Base-by-base conservation (phyloP, 2,797 vertebrate species). In the Sparidentex hasta region DNA sequence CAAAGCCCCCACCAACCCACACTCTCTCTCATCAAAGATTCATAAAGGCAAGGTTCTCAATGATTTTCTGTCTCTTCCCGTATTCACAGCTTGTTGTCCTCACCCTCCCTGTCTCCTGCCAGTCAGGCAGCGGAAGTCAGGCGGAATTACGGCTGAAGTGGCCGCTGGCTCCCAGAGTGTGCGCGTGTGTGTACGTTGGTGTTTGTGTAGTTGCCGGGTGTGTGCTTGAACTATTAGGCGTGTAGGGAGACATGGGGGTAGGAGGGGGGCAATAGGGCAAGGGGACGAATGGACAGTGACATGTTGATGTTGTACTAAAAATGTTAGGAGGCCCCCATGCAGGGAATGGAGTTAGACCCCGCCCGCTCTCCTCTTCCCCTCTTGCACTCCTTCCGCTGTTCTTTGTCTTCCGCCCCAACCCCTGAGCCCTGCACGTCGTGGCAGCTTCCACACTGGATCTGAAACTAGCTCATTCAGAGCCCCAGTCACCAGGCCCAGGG, bases 11-110 rank as follows among this genome's bases (percentile, higher is more conserved):
- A 83, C 96, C 95, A 75, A 62, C 89, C 88, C 92, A 87, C 89
- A 83, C 91, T 90, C 85, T 80, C 78, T 71, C 95, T 97, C 97
- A 98, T 99, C 97, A 98, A 99, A 97, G 97, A 99, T 98, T 99
- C 97, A 99, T 97, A 96, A 96, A 96, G 96, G 96, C 97, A 95
- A 96, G 96, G 95, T 97, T 97, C 96, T 95, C 96, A 99, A 97
- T 97, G 97, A 98, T 98, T 98, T 98, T 97, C 97, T 99, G 97
- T 99, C 97, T 98, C 96, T 96, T 97, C 95, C 96, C 93, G 96
- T 98, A 98, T 97, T 96, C 97, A 97, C 96, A 96, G 95, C 95
- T 95, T 97, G 96, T 97, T 96, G 97, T 98, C 97, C 96, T 96
- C 95, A 96, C 95, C 95, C 95, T 95, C 85, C 80, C 87, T 77